Percentiles rank a stretch among this genome's conserved stretches.
Evolutionary conservation across 2,888 invertebrate species (phyloP).

Genomic region (Laothoe populi): DNA sequence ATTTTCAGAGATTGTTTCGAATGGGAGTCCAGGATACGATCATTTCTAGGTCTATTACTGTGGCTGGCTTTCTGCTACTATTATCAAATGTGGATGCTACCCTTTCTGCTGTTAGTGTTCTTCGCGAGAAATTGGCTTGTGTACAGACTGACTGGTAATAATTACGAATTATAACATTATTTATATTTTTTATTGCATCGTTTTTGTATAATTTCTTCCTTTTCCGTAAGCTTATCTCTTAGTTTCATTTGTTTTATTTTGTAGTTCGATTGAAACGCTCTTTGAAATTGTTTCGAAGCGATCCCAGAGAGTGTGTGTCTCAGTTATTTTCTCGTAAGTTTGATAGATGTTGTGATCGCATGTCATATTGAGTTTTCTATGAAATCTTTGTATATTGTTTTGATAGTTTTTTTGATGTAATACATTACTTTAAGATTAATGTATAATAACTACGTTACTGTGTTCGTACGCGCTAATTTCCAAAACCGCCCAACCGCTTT

Average conservation of each 20-base stretch:
- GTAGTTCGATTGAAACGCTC: slow-evolving; percentile 64
- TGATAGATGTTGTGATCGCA: slow-evolving; percentile 37
- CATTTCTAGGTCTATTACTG: slow-evolving; percentile 91
- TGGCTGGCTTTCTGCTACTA: slow-evolving; percentile 96
- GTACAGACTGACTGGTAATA: slow-evolving; percentile 76
- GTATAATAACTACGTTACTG: too few species aligned
- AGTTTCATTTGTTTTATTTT: slow-evolving; percentile 43
- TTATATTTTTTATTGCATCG: slow-evolving; percentile 7
- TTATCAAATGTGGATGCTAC: slow-evolving; percentile 98
- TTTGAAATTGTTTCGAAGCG: slow-evolving; percentile 52
- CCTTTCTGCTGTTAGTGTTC: slow-evolving; percentile 91
- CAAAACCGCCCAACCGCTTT: too few species aligned
- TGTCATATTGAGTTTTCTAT: slow-evolving; percentile 5
- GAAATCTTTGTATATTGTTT: not conserved
- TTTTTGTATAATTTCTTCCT: slow-evolving; percentile 21
- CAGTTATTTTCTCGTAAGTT: slow-evolving; percentile 68
- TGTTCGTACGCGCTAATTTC: too few species aligned
- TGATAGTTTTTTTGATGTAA: not conserved
- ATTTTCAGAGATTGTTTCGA: slow-evolving; percentile 94
- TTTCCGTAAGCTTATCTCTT: slow-evolving; percentile 27
- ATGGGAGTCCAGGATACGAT: slow-evolving; percentile 96
- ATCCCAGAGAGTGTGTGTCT: slow-evolving; percentile 56
- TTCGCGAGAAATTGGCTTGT: slow-evolving; percentile 87
- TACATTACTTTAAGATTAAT: too few species aligned
- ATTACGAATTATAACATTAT: slow-evolving; percentile 3